Evolutionary conservation across 1,140 invertebrate genomes (phyloP).

Genomic region (Trachelipus rathkii): DNA sequence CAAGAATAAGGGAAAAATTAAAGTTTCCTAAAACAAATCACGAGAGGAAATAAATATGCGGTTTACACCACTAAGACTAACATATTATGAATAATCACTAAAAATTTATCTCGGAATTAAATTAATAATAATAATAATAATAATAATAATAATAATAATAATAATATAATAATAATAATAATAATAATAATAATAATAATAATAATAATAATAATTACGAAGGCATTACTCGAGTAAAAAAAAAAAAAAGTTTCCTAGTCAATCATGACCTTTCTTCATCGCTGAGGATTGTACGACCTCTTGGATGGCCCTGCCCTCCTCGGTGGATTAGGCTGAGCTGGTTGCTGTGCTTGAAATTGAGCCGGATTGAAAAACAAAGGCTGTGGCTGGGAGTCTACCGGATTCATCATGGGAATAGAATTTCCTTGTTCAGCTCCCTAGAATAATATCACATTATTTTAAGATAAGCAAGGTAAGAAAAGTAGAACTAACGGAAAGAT

Average conservation of each 20-base stretch:
- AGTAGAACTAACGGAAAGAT: too few species aligned
- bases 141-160: neutral
- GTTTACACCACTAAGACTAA: too few species aligned
- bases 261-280: constrained; percentile 20
- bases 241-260: neutral
- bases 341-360: neutral
- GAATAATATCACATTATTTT: neutral
- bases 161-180: too few species aligned
- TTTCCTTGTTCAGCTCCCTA: neutral
- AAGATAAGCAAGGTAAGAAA: too few species aligned
- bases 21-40: too few species aligned
- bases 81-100: neutral
- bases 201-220: neutral
- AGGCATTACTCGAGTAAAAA: too few species aligned
- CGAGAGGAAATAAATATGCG: too few species aligned
- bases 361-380: neutral
- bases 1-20: too few species aligned
- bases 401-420: neutral
- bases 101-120: neutral
- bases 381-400: neutral
- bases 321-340: neutral
- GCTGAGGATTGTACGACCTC: neutral
- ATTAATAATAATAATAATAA: neutral
- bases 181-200: neutral
- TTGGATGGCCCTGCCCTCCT: neutral